Conservation (phyloP, 2,888 invertebrate species). For the Phymatocera aterrima region DNA sequence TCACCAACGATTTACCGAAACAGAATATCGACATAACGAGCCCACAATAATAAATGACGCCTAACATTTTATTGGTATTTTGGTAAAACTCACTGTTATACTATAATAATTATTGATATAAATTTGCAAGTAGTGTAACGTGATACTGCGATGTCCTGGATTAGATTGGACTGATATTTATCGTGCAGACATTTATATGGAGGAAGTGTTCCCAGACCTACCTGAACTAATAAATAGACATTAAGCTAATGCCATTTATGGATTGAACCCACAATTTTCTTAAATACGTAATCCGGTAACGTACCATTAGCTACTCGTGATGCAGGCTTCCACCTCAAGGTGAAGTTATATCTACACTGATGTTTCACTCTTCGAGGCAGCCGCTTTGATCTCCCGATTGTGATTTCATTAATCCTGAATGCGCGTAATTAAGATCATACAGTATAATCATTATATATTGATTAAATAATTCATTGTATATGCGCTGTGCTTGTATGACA, state of each 20-base stretch:
- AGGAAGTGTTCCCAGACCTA: background rate
- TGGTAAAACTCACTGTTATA: background rate
- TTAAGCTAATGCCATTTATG: constrained; percentile 15
- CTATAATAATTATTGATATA: constrained; percentile 10
- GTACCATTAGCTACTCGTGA: constrained; percentile 1
- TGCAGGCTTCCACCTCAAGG: background rate
- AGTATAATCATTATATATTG: no score
- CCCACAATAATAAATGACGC: constrained; percentile 12
- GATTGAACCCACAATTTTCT: background rate
- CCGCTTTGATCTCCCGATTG: background rate
- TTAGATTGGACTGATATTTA: background rate
- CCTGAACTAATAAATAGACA: constrained; percentile 36
- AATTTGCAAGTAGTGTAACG: background rate
- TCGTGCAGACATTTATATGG: background rate
- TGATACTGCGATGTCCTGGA: background rate
- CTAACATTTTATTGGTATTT: constrained; percentile 6
- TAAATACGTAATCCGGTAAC: constrained; percentile 12
- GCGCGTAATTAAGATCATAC: background rate
- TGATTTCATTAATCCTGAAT: background rate
- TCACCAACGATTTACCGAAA: constrained; percentile 27
- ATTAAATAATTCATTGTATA: no score
- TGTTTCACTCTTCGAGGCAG: background rate
- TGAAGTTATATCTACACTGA: background rate
- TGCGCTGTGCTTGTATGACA: no score
- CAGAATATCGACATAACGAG: constrained; percentile 12